Conservation (phyloP, 2,888 invertebrate genomes). For the Eulithis prunata region DNA sequence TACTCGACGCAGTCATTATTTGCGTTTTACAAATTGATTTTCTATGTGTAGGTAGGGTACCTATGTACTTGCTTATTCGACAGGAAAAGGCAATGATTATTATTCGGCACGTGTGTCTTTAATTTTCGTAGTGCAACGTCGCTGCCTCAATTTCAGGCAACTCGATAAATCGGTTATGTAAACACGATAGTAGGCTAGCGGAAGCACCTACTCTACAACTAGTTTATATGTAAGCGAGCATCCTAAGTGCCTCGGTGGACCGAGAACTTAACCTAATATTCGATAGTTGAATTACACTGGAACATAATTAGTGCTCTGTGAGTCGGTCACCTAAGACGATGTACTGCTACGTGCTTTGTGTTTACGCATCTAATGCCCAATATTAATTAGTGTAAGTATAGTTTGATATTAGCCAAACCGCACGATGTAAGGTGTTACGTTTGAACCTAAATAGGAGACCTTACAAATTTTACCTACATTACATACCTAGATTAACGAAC, state of each 20-base stretch:
- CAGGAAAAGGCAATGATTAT: neutral
- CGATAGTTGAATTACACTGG: constrained; percentile 76
- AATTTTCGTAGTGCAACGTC: constrained; percentile 9
- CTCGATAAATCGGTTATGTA: constrained; percentile 24
- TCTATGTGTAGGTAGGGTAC: no score
- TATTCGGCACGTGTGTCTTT: neutral
- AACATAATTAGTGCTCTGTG: constrained; percentile 74
- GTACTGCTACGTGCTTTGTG: constrained; percentile 68
- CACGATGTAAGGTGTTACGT: no score
- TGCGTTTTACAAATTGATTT: no score
- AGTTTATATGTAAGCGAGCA: constrained; percentile 70
- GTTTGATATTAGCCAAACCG: no score
- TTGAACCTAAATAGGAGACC: no score
- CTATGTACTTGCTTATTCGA: no score
- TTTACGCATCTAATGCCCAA: constrained; percentile 12
- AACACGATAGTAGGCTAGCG: constrained; percentile 25
- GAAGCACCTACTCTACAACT: constrained; percentile 49
- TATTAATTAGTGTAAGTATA: no score
- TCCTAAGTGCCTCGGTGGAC: constrained; percentile 72
- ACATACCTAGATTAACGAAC: no score
- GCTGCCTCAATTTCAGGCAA: constrained; percentile 31
- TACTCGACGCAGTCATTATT: no score
- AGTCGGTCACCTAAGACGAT: constrained; percentile 69
- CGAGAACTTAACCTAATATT: constrained; percentile 82
- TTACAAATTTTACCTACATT: no score